Conservation (phyloP, 2,113 vertebrate genomes). For the Uria lomvia region DNA sequence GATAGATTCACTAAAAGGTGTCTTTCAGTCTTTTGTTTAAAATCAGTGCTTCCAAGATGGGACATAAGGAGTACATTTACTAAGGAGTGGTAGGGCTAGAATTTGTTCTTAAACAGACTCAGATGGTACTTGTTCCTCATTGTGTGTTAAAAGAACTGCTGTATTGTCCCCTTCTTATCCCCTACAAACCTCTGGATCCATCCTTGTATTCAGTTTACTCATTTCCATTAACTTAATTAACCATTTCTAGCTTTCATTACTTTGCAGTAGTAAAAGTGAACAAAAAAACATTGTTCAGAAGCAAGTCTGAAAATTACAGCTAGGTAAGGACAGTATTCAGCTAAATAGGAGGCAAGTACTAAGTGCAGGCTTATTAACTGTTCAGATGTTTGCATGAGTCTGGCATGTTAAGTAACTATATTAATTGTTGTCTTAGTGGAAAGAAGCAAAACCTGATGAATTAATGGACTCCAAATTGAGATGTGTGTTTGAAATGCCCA, state of each 20-base stretch:
- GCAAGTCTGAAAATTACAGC: not conserved
- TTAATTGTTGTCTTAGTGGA: slow-evolving; percentile 86
- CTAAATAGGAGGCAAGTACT: not conserved
- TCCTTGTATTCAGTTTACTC: not conserved
- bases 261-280: not conserved
- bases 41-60: not conserved
- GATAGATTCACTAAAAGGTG: not conserved
- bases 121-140: not conserved
- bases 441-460: slow-evolving; percentile 96
- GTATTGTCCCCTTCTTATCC: not conserved
- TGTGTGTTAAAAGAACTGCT: not conserved
- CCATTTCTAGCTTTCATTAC: not conserved
- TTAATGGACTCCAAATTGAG: slow-evolving; percentile 99
- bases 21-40: not conserved
- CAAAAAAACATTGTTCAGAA: not conserved
- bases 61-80: not conserved
- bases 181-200: not conserved
- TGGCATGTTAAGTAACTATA: not conserved
- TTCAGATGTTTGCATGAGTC: not conserved
- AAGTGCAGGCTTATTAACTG: not conserved
- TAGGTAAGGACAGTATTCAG: not conserved
- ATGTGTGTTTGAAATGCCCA: slow-evolving; percentile 97
- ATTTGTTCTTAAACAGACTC: not conserved
- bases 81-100: not conserved
- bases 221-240: not conserved